Percentiles rank a stretch among this genome's conserved stretches.
Conservation (phyloP, 2,113 vertebrate genomes). For the Taurulus bubalis region DNA sequence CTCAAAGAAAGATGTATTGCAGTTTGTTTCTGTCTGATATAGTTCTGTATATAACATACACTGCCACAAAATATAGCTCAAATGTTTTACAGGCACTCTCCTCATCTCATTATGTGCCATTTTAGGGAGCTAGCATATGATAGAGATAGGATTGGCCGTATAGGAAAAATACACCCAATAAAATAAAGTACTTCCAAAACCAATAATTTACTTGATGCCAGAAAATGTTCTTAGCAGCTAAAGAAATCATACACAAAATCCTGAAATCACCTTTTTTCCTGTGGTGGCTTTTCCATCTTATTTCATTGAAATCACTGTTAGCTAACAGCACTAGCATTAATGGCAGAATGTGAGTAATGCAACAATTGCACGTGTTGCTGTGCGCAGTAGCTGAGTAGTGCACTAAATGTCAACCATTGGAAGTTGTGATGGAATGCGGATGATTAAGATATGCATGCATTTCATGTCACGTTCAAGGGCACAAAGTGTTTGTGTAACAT, state of each 20-base stretch:
- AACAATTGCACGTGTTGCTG: not conserved
- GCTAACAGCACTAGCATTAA: not conserved
- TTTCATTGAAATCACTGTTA: not conserved
- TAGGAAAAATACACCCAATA: not conserved
- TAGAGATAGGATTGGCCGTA: not conserved
- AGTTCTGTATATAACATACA: not conserved
- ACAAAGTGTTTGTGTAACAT: not conserved
- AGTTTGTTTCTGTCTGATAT: not conserved
- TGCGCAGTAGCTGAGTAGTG: not conserved
- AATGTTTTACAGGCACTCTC: too few relatives aligned
- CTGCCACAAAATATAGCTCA: not conserved
- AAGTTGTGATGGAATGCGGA: not conserved
- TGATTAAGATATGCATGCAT: not conserved
- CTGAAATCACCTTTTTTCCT: too few relatives aligned
- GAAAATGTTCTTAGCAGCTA: too few relatives aligned
- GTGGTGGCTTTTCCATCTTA: not conserved
- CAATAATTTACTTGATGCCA: too few relatives aligned
- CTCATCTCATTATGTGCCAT: not conserved
- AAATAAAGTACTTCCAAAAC: not conserved
- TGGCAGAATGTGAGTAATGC: not conserved
- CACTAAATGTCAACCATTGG: not conserved
- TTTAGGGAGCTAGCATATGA: not conserved
- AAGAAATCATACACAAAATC: too few relatives aligned
- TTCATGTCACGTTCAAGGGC: not conserved
- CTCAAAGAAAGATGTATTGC: not conserved